Evolutionary conservation across 2,797 vertebrate genomes (phyloP).

Genomic region (Zalophus californianus): DNA sequence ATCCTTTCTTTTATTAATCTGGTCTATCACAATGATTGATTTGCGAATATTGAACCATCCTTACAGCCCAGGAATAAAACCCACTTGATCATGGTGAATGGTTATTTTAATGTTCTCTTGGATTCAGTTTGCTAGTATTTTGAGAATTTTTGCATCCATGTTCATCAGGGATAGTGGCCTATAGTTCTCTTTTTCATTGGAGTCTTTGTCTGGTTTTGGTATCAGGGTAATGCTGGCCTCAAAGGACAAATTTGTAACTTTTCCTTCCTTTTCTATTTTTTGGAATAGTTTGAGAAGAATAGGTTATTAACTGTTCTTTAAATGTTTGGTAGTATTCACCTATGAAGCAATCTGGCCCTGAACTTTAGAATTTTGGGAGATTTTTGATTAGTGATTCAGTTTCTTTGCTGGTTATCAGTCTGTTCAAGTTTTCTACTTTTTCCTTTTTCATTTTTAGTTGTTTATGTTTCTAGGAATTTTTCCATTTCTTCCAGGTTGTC

Average conservation of each 20-base stretch:
- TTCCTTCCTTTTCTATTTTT: not conserved
- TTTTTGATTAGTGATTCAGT: not conserved
- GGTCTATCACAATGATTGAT: not conserved
- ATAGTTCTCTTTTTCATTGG: not conserved
- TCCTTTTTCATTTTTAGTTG: not conserved
- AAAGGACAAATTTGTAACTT: not conserved
- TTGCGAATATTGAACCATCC: not conserved
- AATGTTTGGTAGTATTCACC: not conserved
- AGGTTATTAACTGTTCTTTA: not conserved
- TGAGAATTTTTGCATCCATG: not conserved
- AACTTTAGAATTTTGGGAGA: not conserved
- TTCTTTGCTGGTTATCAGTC: not conserved
- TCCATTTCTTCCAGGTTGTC: not conserved
- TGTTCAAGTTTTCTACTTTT: not conserved
- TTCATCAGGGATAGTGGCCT: not conserved
- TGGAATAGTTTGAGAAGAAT: not conserved
- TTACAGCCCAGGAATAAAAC: not conserved
- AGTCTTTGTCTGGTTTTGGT: not conserved
- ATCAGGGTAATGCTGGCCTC: not conserved
- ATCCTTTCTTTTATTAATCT: not conserved
- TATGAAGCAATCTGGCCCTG: not conserved
- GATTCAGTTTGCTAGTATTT: not conserved
- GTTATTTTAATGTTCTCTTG: not conserved
- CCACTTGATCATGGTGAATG: not conserved
- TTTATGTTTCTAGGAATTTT: not conserved